These are phyloP conservation scores for Rhegmatorhina hoffmannsi DNA, from an alignment of 2,113 vertebrate species.

Conservation along the genomic window DNA sequence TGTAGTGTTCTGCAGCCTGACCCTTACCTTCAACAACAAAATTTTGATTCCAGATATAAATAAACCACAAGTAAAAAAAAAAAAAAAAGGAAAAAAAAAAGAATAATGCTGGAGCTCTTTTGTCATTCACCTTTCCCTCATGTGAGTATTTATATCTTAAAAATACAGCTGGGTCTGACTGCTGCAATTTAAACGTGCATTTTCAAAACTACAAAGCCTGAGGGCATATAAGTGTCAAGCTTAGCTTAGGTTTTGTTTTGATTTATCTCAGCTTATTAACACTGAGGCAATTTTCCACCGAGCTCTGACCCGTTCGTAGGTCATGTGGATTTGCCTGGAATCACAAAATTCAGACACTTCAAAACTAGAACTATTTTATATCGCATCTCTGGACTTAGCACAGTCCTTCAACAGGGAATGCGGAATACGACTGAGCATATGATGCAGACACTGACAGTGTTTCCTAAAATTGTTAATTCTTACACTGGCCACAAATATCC, in stretches of 20 bases:
- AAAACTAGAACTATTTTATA: neutral
- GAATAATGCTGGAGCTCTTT: neutral
- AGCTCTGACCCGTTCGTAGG: neutral
- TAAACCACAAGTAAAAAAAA: neutral
- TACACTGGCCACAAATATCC: neutral
- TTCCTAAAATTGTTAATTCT: neutral
- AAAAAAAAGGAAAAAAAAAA: neutral
- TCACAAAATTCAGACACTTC: neutral
- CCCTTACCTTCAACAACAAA: neutral
- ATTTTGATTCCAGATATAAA: neutral
- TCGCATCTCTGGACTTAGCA: neutral
- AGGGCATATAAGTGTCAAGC: neutral
- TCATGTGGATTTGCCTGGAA: neutral
- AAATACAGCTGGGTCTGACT: constrained; percentile 2
- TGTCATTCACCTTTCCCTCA: neutral
- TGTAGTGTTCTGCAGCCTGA: neutral
- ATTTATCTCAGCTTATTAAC: neutral
- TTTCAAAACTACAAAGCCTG: neutral
- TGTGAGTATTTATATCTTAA: neutral
- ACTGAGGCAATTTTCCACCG: neutral
- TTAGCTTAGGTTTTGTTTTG: neutral
- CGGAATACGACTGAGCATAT: neutral
- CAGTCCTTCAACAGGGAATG: neutral
- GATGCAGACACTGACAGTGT: neutral
- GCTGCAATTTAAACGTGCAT: neutral